Percentiles rank a stretch among this genome's conserved stretches.
These are phyloP conservation scores for Mycalesis mineus DNA, from an alignment of 2,888 invertebrate genomes.

Conservation along the genomic window DNA sequence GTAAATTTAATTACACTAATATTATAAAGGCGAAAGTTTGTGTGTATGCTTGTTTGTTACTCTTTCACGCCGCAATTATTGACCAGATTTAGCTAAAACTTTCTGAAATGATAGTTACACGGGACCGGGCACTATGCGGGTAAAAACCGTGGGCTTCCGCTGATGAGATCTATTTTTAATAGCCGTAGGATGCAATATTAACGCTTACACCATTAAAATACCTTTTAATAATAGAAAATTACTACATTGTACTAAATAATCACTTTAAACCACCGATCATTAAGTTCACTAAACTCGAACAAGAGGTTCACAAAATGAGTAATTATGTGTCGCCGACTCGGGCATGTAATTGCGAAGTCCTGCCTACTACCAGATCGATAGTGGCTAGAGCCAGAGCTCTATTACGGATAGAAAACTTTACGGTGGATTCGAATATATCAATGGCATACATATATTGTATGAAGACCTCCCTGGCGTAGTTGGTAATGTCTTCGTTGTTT, in stretches of 20 bases:
- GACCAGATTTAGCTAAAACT: too few species aligned
- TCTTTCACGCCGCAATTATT: too few species aligned
- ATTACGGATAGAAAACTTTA: background rate
- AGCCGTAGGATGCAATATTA: background rate
- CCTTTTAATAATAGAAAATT: background rate
- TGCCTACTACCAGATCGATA: background rate
- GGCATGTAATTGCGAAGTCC: slow-evolving; percentile 1
- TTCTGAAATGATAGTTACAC: too few species aligned
- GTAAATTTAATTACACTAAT: too few species aligned
- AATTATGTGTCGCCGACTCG: background rate
- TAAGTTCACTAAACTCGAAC: background rate
- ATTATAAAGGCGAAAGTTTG: too few species aligned
- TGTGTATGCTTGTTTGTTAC: too few species aligned
- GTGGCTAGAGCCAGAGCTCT: background rate
- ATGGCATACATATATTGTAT: too few species aligned
- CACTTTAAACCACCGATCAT: background rate
- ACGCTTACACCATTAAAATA: background rate
- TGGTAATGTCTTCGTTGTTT: too few species aligned
- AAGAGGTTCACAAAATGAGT: slow-evolving; percentile 1
- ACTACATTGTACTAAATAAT: background rate
- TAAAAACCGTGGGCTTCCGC: too few species aligned
- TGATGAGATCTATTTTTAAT: background rate
- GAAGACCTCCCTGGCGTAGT: too few species aligned
- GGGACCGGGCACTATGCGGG: too few species aligned
- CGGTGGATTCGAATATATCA: background rate